A percentile compares a stretch with the other conserved stretches of the same genome.
Conservation (phyloP, 1,140 invertebrate genomes). For the Atta cephalotes region DNA sequence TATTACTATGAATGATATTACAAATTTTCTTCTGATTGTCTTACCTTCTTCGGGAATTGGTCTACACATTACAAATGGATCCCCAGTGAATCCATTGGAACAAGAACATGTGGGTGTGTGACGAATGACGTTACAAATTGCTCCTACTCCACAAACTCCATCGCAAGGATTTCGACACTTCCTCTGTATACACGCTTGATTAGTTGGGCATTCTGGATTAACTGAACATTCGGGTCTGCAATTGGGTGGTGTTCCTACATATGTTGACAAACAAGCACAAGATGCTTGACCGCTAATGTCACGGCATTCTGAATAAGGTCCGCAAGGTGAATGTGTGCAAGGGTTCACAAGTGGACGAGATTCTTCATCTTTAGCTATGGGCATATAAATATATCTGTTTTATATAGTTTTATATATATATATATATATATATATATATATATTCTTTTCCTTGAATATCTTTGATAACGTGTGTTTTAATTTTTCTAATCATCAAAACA, state of each 20-base stretch:
- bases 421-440: not conserved
- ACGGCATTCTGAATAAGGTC: constrained; percentile 85
- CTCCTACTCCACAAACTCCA: constrained; percentile 87
- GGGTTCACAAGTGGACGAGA: constrained; percentile 77
- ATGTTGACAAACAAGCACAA: constrained; percentile 89
- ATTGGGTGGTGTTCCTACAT: constrained; percentile 88
- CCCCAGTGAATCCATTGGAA: constrained; percentile 85
- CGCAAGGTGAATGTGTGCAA: constrained; percentile 87
- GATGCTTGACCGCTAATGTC: constrained; percentile 82
- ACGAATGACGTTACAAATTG: constrained; percentile 87
- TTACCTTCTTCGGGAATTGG: constrained; percentile 78
- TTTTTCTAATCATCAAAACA: not conserved
- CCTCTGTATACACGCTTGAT: constrained; percentile 89
- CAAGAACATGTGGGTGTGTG: constrained; percentile 88
- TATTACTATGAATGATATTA: not conserved
- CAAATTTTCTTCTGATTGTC: constrained; percentile 15
- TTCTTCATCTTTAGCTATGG: constrained; percentile 35
- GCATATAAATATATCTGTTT: constrained; percentile 26
- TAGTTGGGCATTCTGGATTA: constrained; percentile 89
- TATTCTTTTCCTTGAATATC: not conserved
- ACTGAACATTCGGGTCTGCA: constrained; percentile 90
- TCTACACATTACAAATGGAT: constrained; percentile 87
- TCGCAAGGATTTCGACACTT: constrained; percentile 87
- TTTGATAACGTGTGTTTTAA: not conserved
- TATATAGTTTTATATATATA: not conserved